Evolutionary conservation across 2,888 invertebrate genomes (phyloP), one percentile per base, ranked within the genome.

Genomic region (Lasioglossum zephyrum): DNA sequence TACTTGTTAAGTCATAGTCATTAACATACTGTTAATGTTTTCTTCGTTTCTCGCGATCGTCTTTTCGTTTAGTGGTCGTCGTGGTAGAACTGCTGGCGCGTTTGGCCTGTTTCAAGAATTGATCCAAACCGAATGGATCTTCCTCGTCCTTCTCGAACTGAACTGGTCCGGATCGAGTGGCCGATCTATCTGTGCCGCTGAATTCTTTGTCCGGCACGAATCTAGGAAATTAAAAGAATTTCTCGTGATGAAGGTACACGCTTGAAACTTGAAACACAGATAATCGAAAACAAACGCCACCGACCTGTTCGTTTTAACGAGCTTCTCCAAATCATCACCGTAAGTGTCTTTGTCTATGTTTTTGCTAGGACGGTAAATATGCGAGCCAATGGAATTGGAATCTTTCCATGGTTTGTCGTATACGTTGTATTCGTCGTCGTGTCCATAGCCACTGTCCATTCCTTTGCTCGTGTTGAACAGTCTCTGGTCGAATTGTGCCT

Each of bases 331-430:
- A 94, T 99, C 99, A 91, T 97, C 97, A 0, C 98, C 98, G 93
- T 99, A 99, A 85, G 97, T 97, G 88, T 99, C 99, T 91, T 97
- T 97, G 94, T 99, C 99, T 0, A 98, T 96, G 94, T 98, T 98
- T 92, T 98, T 97, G 76, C 97, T 97, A 0, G 99, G 99, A 66
- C 99, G 95, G 95, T 99, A 99, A 81, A 99, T 97, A 95, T 98
- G 98, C 60, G 98, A 97, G 0, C 98, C 98, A 84, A 99, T 96
- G 0, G 97, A 97, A 91, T 97, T 98, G 49, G 97, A 97, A 91
- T 98, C 98, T 80, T 99, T 97, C 99, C 99, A 99, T 0, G 99
- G 99, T 95, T 99, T 99, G 95, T 99, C 99, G 94, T 99, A 99
- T 0, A 99, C 99, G 94, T 98, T 99, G 95, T 99, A 99, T 0